These are phyloP conservation scores for Chalcis sispes DNA, from an alignment of 2,888 invertebrate genomes.

Conservation along the genomic window DNA sequence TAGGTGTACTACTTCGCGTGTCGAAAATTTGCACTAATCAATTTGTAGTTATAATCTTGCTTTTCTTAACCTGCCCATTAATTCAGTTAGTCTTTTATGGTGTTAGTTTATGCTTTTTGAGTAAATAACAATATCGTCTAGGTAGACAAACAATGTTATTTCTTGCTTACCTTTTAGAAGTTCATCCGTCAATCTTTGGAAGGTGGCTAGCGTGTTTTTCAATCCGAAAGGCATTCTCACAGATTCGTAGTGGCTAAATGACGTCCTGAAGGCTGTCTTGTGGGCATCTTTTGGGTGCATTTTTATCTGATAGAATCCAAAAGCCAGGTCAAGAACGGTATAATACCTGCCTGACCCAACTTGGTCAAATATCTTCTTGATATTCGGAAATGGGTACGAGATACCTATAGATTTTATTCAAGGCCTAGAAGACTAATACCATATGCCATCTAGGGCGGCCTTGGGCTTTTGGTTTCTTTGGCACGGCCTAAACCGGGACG, in stretches of 20 bases:
- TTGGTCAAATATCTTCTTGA: conserved; percentile 62
- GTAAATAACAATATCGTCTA: conserved; percentile 70
- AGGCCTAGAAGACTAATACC: too few relatives aligned
- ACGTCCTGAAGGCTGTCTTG: conserved; percentile 63
- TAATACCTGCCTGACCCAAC: conserved; percentile 64
- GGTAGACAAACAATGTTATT: conserved; percentile 66
- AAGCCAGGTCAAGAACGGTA: conserved; percentile 60
- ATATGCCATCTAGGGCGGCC: too few relatives aligned
- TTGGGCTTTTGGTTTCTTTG: too few relatives aligned
- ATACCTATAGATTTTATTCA: conserved; percentile 49
- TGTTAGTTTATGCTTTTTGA: conserved; percentile 62
- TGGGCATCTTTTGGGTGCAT: conserved; percentile 56
- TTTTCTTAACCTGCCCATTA: neutral
- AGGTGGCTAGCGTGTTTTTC: conserved; percentile 56
- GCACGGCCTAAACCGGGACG: too few relatives aligned
- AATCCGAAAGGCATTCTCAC: conserved; percentile 39
- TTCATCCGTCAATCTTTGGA: conserved; percentile 66
- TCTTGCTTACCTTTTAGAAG: conserved; percentile 64
- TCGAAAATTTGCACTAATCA: conserved; percentile 66
- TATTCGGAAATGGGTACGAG: conserved; percentile 56
- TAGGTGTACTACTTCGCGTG: conserved; percentile 62
- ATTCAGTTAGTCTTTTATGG: conserved; percentile 1
- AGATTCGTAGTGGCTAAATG: conserved; percentile 62
- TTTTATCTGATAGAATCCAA: conserved; percentile 68
- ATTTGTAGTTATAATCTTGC: conserved; percentile 63